phyloP scores from a whole-genome alignment of 1,140 invertebrate species.

The Linepithema humile region DNA sequence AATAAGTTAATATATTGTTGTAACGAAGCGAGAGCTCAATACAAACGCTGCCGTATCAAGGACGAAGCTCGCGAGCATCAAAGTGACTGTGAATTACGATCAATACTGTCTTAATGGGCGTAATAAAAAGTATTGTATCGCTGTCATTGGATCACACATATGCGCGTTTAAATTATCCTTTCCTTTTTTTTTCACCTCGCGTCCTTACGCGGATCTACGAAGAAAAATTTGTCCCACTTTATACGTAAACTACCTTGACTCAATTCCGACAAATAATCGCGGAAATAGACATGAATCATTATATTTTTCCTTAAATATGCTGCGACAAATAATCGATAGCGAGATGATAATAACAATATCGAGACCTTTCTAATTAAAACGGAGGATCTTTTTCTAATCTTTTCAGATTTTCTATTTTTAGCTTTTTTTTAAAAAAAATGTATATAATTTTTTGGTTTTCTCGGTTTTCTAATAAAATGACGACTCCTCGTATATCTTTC shows the following conservation, averaged over 20 bases:
- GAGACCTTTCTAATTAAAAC: not conserved
- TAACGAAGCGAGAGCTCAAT: not conserved
- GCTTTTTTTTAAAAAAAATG: no score
- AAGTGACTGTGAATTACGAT: constrained; percentile 27
- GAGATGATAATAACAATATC: not conserved
- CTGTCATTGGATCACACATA: constrained; percentile 10
- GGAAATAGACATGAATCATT: constrained; percentile 12
- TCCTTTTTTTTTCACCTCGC: not conserved
- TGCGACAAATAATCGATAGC: not conserved
- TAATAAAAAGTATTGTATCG: constrained; percentile 32
- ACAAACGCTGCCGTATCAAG: not conserved
- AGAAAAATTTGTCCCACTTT: constrained; percentile 34
- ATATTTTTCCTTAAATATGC: constrained; percentile 5
- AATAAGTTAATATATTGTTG: not conserved
- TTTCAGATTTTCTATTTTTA: not conserved
- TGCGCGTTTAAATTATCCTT: constrained; percentile 27
- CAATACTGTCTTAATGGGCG: constrained; percentile 9
- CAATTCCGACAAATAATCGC: constrained; percentile 11
- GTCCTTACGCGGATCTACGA: constrained; percentile 2
- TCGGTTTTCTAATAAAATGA: not conserved
- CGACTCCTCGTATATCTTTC: not conserved
- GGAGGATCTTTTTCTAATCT: not conserved
- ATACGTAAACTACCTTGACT: constrained; percentile 13
- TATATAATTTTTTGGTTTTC: not conserved
- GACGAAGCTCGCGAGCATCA: not conserved